phyloP scores from a whole-genome alignment of 2,797 vertebrate species.

The Labeo calbasu region DNA sequence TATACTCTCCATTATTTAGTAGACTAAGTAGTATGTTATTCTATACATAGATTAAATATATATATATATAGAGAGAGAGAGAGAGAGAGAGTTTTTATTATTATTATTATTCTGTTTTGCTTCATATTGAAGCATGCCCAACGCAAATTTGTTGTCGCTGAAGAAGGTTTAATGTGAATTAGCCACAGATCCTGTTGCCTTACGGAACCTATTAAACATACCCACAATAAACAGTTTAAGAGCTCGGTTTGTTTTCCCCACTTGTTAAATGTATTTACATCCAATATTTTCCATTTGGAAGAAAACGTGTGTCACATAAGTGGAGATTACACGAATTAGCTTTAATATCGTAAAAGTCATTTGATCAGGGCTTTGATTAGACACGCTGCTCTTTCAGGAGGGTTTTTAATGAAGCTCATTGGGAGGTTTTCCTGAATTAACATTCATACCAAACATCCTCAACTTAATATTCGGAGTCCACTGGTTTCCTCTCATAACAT shows the following conservation, averaged over 20 bases:
- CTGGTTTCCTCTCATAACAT: constrained; percentile 29
- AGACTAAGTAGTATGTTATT: no score
- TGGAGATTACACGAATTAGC: constrained; percentile 44
- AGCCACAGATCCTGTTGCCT: constrained; percentile 17
- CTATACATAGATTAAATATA: not conserved
- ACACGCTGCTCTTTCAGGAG: constrained; percentile 22
- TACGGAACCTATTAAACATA: constrained; percentile 4
- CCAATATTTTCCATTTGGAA: constrained; percentile 53
- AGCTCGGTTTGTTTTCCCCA: constrained; percentile 56
- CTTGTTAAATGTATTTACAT: constrained; percentile 45
- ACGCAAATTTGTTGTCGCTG: constrained; percentile 11
- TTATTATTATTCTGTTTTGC: not conserved
- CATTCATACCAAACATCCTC: constrained; percentile 26
- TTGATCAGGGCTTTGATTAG: constrained; percentile 53
- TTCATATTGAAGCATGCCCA: not conserved
- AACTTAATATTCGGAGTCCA: not conserved
- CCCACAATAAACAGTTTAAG: constrained; percentile 53
- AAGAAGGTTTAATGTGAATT: not conserved
- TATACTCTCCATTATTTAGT: no score
- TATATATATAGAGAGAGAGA: no score
- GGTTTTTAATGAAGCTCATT: constrained; percentile 28
- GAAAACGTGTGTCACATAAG: constrained; percentile 41
- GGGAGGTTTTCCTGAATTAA: constrained; percentile 36
- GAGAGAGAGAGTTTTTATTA: no score
- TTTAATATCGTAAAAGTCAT: constrained; percentile 44